Evolutionary conservation across 2,113 vertebrate genomes (phyloP), one percentile per base, ranked within the genome.

Genomic region (Fulica atra): DNA sequence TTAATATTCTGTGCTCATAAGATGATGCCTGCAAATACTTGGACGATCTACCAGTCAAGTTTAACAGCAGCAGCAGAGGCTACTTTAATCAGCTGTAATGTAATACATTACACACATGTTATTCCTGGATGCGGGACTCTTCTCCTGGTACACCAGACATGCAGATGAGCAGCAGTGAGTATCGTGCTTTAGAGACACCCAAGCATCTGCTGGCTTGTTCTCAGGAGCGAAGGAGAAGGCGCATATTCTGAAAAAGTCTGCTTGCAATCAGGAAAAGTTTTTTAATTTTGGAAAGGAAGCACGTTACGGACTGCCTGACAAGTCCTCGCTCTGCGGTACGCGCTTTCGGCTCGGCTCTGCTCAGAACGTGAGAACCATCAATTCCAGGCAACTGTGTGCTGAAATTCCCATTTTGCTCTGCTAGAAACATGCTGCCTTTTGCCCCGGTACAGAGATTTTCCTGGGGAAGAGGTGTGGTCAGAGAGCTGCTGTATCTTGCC

Each of bases 71-170:
- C 79, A 78, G 82, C 85, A 83, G 72, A 88, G 92, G 72, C 86
- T 88, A 70, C 88, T 95, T 92, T 81, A 88, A 93, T 82, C 60
- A 86, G 51, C 68, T 50, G 80, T 81, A 88, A 93, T 48, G 60
- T 78, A 93, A 94, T 90, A 77, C 59, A 48, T 68, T 40, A 76
- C 54, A 81, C 50, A 73, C 53, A 16, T 64, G 81, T 88, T 81
- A 94, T 88, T 94, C 88, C 90, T 94, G 69, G 76, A 97, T 64
- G 80, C 88, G 56, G 71, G 53, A 29, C 68, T 72, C 66, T 73
- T 74, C 79, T 94, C 40, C 82, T 66, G 21, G 46, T 72, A n/a
- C 54, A 59, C 71, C 16, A 68, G 59, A 42, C 76, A 70, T 70
- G 71, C 93, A 94, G 89, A 96, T 92, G 86, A 96, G 80, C 85